A percentile compares a stretch with the other conserved stretches of the same genome.
Evolutionary conservation across 2,888 invertebrate species (phyloP).

Genomic region (Drosophila kokeensis): DNA sequence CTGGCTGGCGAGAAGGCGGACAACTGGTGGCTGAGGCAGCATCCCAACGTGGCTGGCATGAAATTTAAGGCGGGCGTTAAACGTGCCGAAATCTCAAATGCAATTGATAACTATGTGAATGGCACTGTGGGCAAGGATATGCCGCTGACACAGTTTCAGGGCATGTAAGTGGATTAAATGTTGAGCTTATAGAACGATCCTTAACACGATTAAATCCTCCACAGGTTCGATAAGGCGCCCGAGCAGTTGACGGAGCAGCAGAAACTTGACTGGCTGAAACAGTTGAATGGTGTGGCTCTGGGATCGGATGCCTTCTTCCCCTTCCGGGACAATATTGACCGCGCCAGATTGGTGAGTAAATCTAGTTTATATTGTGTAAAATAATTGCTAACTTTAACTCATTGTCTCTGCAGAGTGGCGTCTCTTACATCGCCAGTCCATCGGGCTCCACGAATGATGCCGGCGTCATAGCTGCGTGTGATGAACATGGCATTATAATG

Average conservation of each 20-base stretch:
- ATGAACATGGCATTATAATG: constrained; percentile 94
- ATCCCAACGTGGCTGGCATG: constrained; percentile 93
- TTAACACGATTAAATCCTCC: not conserved
- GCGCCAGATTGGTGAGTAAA: constrained; percentile 91
- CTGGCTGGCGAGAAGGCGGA: constrained; percentile 98
- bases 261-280: constrained; percentile 88
- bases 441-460: constrained; percentile 97
- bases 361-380: rapidly evolving
- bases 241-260: constrained; percentile 89
- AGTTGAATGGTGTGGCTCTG: constrained; percentile 92
- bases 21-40: constrained; percentile 98
- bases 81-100: constrained; percentile 96
- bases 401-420: constrained; percentile 91
- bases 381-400: not conserved
- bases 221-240: constrained; percentile 87
- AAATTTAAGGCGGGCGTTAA: constrained; percentile 94
- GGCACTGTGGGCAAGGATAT: constrained; percentile 96
- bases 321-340: constrained; percentile 98
- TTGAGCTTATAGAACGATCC: not conserved
- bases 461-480: constrained; percentile 94
- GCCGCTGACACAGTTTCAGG: constrained; percentile 90
- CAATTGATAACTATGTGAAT: constrained; percentile 97
- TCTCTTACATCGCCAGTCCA: constrained; percentile 96
- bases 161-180: constrained; percentile 87
- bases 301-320: constrained; percentile 99